Evolutionary conservation across 1,140 invertebrate species (phyloP), one percentile per base, ranked within the genome.

Genomic region (Cydia pomonella): DNA sequence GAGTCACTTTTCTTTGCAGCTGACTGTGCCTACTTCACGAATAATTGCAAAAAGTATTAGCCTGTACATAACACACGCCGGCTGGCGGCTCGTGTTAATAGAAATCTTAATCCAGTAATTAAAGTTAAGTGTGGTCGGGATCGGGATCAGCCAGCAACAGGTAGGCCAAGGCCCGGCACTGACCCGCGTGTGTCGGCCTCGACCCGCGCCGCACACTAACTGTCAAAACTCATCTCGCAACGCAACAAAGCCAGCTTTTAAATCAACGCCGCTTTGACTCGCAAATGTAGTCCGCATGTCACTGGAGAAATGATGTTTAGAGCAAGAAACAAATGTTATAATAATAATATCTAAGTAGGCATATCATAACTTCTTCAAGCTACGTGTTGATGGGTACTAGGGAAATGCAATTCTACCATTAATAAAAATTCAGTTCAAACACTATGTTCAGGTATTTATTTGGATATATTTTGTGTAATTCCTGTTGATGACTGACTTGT

Each of bases 101-200:
- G 53, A 59, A 59, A 59, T 23, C 21, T 59, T 59, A 59, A 59
- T 23, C 21, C 53, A 59, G 53, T 59, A 23, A 59, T 59, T 59
- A 59, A 59, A 12, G 18, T 18, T n/a, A 53, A 50, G 53, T 23
- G 53, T 59, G 53, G 18, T 23, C 53, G 21, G 53, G 53, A 21
- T 23, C 53, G 21, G 53, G 53, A 21, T 23, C 7, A 59, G 18
- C 41, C 29, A 16, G 47, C 64, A 29, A 29, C 27, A 41, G 76
- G 62, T 73, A 53, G 78, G 80, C 78, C 80, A 82, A 84, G 83
- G 82, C 77, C 77, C 47, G 74, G 79, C 83, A 86, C 82, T 86
- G 84, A 84, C 84, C 84, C 73, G 81, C 29, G 77, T 83, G 44
- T 72, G 16, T 7, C 71, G 78, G 75, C 80, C 80, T 75, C 72